Percentiles rank a stretch among this genome's conserved stretches.
These are phyloP conservation scores for Battus philenor DNA, from an alignment of 1,140 invertebrate species.

Conservation along the genomic window DNA sequence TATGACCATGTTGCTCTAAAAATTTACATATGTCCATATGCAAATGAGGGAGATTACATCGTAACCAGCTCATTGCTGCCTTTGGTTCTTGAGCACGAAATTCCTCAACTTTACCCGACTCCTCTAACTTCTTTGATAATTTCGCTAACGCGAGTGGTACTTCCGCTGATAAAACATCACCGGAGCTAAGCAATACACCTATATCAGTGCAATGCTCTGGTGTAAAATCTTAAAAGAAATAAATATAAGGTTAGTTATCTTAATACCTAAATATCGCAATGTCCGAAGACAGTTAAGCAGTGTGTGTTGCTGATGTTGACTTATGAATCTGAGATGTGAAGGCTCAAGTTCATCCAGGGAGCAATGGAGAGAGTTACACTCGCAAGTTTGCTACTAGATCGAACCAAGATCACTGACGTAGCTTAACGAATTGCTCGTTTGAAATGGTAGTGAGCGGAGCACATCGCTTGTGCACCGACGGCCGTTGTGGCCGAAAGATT, in stretches of 20 bases:
- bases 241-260: no score
- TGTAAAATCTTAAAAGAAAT: slow-evolving; percentile 73
- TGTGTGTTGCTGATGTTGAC: no score
- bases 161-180: slow-evolving; percentile 83
- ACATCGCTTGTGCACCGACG: no score
- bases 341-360: no score
- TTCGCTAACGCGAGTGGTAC: slow-evolving; percentile 76
- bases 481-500: no score
- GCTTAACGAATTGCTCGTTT: neutral
- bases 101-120: slow-evolving; percentile 66
- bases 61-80: slow-evolving; percentile 78
- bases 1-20: slow-evolving; percentile 84
- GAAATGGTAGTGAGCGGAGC: no score
- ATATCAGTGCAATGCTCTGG: slow-evolving; percentile 79
- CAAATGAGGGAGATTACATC: slow-evolving; percentile 72
- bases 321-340: no score
- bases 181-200: slow-evolving; percentile 79
- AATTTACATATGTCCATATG: slow-evolving; percentile 77
- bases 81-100: slow-evolving; percentile 76
- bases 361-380: no score
- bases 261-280: neutral
- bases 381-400: neutral
- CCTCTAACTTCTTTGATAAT: slow-evolving; percentile 74
- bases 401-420: neutral
- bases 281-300: no score